These are phyloP conservation scores for Drosophila funebris DNA, from an alignment of 1,140 invertebrate genomes.

Conservation along the genomic window DNA sequence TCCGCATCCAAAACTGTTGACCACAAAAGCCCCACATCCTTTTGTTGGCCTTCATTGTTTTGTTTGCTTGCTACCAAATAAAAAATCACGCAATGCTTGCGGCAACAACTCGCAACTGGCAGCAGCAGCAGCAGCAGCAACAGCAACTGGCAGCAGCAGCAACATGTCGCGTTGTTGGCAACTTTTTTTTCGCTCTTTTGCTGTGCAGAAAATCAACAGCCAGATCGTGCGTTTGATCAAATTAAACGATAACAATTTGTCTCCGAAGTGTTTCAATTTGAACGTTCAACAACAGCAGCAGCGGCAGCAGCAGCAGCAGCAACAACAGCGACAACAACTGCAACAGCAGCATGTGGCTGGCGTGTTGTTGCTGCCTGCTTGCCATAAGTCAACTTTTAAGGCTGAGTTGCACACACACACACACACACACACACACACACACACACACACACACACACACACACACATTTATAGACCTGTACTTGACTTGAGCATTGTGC, in stretches of 20 bases:
- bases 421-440: slow-evolving; percentile 28
- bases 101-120: slow-evolving; percentile 34
- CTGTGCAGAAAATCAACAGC: slow-evolving; percentile 65
- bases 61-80: slow-evolving; percentile 68
- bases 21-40: slow-evolving; percentile 60
- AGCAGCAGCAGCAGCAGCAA: slow-evolving; percentile 16
- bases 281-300: slow-evolving; percentile 45
- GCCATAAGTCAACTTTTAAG: slow-evolving; percentile 76
- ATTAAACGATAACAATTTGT: slow-evolving; percentile 84
- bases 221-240: slow-evolving; percentile 83
- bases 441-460: slow-evolving; percentile 6
- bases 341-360: slow-evolving; percentile 65
- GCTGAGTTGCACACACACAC: too few relatives aligned
- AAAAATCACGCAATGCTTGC: slow-evolving; percentile 70
- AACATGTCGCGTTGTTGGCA: slow-evolving; percentile 59
- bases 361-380: slow-evolving; percentile 54
- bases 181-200: slow-evolving; percentile 17
- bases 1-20: slow-evolving; percentile 32
- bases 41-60: slow-evolving; percentile 59
- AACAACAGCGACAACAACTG: slow-evolving; percentile 28
- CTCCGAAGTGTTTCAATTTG: slow-evolving; percentile 83
- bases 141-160: slow-evolving; percentile 17
- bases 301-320: slow-evolving; percentile 17
- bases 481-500: slow-evolving; percentile 53
- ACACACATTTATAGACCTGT: slow-evolving; percentile 16